Evolutionary conservation across 30 jellyfish, hydroid and myxozoan genomes (phyloP), one percentile per base, ranked within the genome.

Genomic region (Nemopilema nomurai): DNA sequence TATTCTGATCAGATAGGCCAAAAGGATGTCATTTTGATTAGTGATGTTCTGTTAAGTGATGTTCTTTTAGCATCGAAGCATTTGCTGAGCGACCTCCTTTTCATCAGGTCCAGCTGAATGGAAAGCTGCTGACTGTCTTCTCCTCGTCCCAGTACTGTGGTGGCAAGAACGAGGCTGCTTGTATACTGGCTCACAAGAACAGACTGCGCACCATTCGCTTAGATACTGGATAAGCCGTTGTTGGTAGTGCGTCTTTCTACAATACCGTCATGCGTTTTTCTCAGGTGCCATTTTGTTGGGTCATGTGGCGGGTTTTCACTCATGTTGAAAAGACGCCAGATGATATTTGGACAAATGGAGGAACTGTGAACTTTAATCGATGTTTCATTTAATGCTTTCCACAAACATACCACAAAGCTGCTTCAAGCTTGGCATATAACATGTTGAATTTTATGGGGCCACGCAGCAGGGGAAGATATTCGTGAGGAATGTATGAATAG

Each of bases 101-200:
- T 63, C 73, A 23, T 25, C 66, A 85, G 93, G 93, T 85, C 0
- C 93, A 85, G 53, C 73, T 71, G 50, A 85, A 85, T 74, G 93
- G 93, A 1, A 85, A 74, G 51, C 87, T 85, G 4, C 93, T 85
- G 51, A 85, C 93, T 16, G 93, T 85, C 28, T 85, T 85, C 76
- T 85, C 93, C 4, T 85, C 93, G 20, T 85, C 93, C 28, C 93
- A 85, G 67, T 85, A 85, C 31, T 85, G 93, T 51, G 93, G 93
- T 29, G 93, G 93, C 28, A 85, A 85, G 83, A 85, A 85, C 74
- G 93, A 85, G 76, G 93, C 93, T 19, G 93, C 93, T 29, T 85
- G 93, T 24, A 72, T 85, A 6, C 49, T 85, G 53, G 93, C 93
- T 16, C 88, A 85, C 70, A 85, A 85, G 31, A 85, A 65, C 72